Evolutionary conservation across 2,888 invertebrate genomes (phyloP), one percentile per base, ranked within the genome.

Genomic region (Tuta absoluta): DNA sequence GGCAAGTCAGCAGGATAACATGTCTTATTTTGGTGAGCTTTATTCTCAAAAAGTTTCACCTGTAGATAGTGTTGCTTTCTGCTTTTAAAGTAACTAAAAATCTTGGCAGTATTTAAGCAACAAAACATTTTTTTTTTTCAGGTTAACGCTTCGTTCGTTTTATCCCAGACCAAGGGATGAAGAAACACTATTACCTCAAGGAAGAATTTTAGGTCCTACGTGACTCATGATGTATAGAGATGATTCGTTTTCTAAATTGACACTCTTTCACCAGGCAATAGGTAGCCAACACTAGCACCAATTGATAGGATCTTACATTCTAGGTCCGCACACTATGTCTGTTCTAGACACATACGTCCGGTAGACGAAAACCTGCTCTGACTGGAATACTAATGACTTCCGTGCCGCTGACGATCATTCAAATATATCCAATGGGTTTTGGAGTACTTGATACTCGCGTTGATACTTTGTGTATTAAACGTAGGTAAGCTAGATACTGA

Each of bases 341-440:
- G n/a, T 49, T 56, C 56, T 56, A 53, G 56, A 56, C 56, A 62
- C 33, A n/a, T 14, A 21, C 61, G 64, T 72, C 70, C 71, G 66
- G 62, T 65, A 33, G 61, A 24, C 70, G 65, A 70, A 71, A 70
- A 64, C 53, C 63, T 38, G 7, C 24, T 23, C 53, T 63, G 64
- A 62, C 60, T 62, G 49, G 71, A 66, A 71, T 71, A 70, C 63
- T 68, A 62, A 71, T 66, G 2, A 66, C 65, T 70, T 71, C 71
- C 71, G 67, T 21, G 37, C 21, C 28, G 11, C 3, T 51, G 23
- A 53, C 23, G 51, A 12, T 12, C 14, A 53, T 23, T 23, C 12
- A 24, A 45, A 41, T 45, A 17, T n/a, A 17, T 17, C 17, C n/a
- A 45, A 45, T 45, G 45, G 45, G 45, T 45, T 45, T 45, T 17